These are phyloP conservation scores for Clarias platycephalus DNA, from an alignment of 2,797 vertebrate species.

Conservation along the genomic window DNA sequence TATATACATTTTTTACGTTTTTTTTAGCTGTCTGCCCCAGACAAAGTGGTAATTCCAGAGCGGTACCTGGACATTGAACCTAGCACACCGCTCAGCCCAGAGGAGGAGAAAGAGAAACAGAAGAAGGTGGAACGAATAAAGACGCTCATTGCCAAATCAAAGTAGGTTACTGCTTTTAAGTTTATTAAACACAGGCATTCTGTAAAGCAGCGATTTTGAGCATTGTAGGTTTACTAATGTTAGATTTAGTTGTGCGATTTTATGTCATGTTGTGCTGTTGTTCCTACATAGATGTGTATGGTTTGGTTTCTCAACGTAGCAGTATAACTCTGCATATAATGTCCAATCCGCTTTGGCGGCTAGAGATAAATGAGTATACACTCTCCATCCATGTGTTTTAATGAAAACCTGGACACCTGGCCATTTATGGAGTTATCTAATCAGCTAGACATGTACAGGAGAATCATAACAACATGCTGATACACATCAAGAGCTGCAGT, in stretches of 20 bases:
- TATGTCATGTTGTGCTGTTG: background rate
- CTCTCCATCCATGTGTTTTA: background rate
- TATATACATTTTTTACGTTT: background rate
- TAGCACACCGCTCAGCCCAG: conserved; percentile 81
- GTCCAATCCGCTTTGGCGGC: background rate
- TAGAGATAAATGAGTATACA: background rate
- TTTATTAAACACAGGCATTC: background rate
- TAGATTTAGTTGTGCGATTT: background rate
- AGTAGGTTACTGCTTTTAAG: conserved; percentile 67
- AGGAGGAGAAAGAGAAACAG: conserved; percentile 91
- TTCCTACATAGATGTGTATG: background rate
- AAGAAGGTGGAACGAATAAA: conserved; percentile 96
- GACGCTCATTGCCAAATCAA: conserved; percentile 95
- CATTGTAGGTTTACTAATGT: background rate
- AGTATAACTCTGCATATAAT: background rate
- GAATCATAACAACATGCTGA: background rate
- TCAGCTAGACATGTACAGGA: background rate
- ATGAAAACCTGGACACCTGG: background rate
- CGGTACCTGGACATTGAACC: conserved; percentile 86
- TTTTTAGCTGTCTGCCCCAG: conserved; percentile 80
- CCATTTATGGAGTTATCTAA: background rate
- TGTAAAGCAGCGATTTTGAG: background rate
- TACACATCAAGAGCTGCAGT: background rate
- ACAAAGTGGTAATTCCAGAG: conserved; percentile 89
- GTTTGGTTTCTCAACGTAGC: background rate